phyloP scores from a whole-genome alignment of 2,797 vertebrate genomes.

The Eulemur mongoz region DNA sequence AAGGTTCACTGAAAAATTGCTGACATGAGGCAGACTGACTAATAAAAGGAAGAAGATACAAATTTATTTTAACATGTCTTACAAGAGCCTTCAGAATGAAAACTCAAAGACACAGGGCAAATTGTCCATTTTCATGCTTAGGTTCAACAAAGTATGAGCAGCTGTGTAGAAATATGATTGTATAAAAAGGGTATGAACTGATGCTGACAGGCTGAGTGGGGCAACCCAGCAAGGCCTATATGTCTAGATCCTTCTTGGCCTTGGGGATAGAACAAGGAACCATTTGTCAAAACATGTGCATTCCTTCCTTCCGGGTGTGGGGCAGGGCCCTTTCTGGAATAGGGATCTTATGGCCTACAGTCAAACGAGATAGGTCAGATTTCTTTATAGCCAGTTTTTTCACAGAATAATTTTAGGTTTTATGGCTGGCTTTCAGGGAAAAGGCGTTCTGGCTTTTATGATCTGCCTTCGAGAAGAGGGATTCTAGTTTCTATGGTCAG shows the following conservation, averaged over 20 bases:
- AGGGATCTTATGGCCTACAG: not conserved
- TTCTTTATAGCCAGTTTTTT: not conserved
- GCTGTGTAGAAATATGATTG: not conserved
- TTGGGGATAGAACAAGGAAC: no score
- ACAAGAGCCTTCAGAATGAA: not conserved
- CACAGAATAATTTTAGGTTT: not conserved
- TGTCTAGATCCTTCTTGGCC: not conserved
- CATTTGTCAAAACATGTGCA: no score
- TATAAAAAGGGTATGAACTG: not conserved
- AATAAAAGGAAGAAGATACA: not conserved
- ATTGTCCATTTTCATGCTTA: not conserved
- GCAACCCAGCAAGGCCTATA: not conserved
- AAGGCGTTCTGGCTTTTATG: not conserved
- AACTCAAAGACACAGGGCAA: not conserved
- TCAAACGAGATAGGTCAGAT: not conserved
- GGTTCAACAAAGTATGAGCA: not conserved
- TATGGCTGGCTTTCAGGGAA: not conserved
- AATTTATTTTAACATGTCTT: not conserved
- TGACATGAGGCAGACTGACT: not conserved
- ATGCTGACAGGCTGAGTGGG: not conserved
- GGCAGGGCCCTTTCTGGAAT: not conserved
- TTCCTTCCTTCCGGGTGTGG: no score
- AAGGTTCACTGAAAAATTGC: not conserved
- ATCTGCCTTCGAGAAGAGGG: not conserved
- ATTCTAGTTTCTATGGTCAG: not conserved